A percentile compares a stretch with the other conserved stretches of the same genome.
Evolutionary conservation across 2,113 vertebrate species (phyloP).

Genomic region (Atlantisia rogersi): DNA sequence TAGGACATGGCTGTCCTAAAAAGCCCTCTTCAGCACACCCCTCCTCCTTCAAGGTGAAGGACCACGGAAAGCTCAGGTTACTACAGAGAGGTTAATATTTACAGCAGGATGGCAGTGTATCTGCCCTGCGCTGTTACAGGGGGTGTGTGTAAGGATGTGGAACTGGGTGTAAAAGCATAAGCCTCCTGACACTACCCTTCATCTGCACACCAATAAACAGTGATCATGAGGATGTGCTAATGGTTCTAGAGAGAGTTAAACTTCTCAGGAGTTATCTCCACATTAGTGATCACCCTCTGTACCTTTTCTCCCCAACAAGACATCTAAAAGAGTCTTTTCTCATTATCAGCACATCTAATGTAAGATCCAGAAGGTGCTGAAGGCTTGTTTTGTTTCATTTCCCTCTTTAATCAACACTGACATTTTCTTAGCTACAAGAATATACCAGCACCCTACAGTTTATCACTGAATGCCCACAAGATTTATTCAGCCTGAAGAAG

Average conservation of each 20-base stretch:
- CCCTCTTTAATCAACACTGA: background rate
- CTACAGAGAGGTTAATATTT: background rate
- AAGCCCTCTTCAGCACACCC: background rate
- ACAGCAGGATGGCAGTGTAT: background rate
- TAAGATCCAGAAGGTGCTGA: background rate
- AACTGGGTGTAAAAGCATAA: background rate
- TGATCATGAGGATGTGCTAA: background rate
- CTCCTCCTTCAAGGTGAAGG: background rate
- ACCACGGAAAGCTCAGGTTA: background rate
- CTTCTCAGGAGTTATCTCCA: background rate
- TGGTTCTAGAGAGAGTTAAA: background rate
- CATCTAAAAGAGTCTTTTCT: background rate
- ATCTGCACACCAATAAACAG: background rate
- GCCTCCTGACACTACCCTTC: background rate
- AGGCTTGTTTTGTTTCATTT: background rate
- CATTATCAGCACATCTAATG: background rate
- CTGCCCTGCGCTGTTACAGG: background rate
- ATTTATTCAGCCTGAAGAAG: background rate
- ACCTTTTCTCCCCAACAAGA: fast-evolving
- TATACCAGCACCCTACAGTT: background rate
- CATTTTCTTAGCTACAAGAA: background rate
- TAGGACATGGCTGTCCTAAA: background rate
- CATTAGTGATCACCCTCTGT: background rate
- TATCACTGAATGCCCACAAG: background rate
- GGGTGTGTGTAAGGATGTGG: background rate